Base-by-base conservation (phyloP, 2,888 invertebrate species). In the Xylocampa areola region DNA sequence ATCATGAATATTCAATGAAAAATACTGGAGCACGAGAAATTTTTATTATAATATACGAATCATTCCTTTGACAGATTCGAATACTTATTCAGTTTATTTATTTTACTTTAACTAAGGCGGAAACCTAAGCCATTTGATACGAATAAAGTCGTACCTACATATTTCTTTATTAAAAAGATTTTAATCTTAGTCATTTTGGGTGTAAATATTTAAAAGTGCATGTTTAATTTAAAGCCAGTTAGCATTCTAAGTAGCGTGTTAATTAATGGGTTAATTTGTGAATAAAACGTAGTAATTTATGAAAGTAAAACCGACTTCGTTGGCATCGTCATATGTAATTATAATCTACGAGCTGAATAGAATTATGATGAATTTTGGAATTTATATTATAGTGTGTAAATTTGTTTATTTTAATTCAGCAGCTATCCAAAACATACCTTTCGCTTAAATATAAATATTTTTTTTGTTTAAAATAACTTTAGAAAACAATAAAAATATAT, bases 1-100 rank as follows among this genome's bases (percentile, higher is more conserved):
- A 27, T 48, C 47, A 60, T 68, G 52, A 55, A 71, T 69, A 62
- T 72, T 54, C 27, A 72, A 37, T 29, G 35, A 47, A 51, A 67
- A 51, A 59, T 62, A 52, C 49, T 54, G n/a, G 44, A 47, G 16
- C 33, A 33, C 43, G 45, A 19, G 49, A 51, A 60, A 27, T 39
- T 5, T 49, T 47, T 63, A 32, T 50, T 63, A 32, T 43, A 35
- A 54, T 54, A 27, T 39, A 41, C 8, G n/a, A n/a, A n/a, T 25
- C 4, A 32, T 41, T 44, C 21, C 14, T 36, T 43, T 58, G 45
- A 52, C 25, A 67, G 23, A 63, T 50, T 57, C 40, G 35, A 58
- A 54, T 49, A 40, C 8, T 23, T 10, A 44, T 50, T 58, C n/a
- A 1, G 11, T 30, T 1, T 25, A 17, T 17, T 0, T 36, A 5